phyloP scores from a whole-genome alignment of 2,797 vertebrate species.

The Xiphophorus birchmanni region DNA sequence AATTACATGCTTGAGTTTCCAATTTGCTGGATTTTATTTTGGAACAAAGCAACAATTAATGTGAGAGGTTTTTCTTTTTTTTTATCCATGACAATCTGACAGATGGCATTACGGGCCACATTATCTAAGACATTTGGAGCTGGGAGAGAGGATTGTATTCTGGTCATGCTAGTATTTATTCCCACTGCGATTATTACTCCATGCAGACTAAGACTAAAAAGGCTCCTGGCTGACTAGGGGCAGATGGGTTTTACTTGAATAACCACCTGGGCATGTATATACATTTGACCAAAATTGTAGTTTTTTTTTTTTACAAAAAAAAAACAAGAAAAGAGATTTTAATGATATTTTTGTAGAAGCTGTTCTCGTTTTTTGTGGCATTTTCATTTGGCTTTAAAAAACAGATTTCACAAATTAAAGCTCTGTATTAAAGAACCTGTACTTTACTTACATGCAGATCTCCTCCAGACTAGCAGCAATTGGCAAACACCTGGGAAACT shows the following conservation, averaged over 20 bases:
- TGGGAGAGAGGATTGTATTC: conserved; percentile 61
- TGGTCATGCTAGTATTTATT: conserved; percentile 50
- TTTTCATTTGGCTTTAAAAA: not conserved
- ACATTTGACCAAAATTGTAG: not conserved
- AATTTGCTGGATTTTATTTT: conserved; percentile 80
- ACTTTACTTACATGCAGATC: not conserved
- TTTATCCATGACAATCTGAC: conserved; percentile 80
- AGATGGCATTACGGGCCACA: conserved; percentile 68
- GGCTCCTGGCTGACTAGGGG: conserved; percentile 37
- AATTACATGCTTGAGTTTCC: conserved; percentile 82
- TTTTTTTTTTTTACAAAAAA: not conserved
- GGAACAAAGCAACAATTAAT: conserved; percentile 73
- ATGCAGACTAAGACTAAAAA: conserved; percentile 46
- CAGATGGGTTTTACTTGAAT: not conserved
- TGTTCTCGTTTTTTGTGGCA: not conserved
- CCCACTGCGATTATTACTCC: conserved; percentile 45
- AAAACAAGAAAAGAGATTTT: not conserved
- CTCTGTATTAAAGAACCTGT: not conserved
- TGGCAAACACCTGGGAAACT: too few species aligned
- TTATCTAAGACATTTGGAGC: conserved; percentile 64
- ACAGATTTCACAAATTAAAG: not conserved
- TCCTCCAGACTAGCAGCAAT: too few species aligned
- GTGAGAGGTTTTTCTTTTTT: conserved; percentile 56
- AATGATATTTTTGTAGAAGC: not conserved
- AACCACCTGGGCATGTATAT: not conserved